Evolutionary conservation across 2,888 invertebrate species (phyloP), one percentile per base, ranked within the genome.

Genomic region (Liodrosophila aerea): DNA sequence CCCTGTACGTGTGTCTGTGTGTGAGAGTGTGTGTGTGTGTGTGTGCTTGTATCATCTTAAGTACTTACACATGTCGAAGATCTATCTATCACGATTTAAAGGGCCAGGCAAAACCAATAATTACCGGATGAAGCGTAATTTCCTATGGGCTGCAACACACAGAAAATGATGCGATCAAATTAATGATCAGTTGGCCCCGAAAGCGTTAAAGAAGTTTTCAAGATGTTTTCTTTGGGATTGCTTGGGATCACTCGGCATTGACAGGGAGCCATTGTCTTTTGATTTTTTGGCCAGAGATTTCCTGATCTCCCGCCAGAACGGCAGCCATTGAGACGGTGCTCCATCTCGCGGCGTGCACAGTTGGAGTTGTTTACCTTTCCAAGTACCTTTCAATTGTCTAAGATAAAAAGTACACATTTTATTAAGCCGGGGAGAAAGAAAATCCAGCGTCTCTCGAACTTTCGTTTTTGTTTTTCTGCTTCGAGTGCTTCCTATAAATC

Each of bases 401-500:
- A 5, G 8, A 30, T 7, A 57, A 41, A 45, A 33, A 56, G 56
- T 59, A 43, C 31, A 15, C 39, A 44, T 44, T 61, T 49, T 54
- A 39, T 75, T 57, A 67, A 64, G 52, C 36, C 56, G 59, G 3
- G 36, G 66, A 51, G 63, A 74, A 66, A 69, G 65, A 76, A 76
- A 74, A 58, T 54, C 50, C 50, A 56, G 45, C 50, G 44, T 36
- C 29, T 54, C 65, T 37, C 67, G 84, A 81, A 81, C 84, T 84
- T 81, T 81, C 85, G 84, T 84, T 81, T 78, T 83, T 22, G 22
- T 78, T 71, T 56, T 45, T 40, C 37, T 18, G 33, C 37, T 51
- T 84, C 67, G 57, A 81, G 76, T 75, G 73, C 72, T 76, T 75
- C 76, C 82, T 84, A 84, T 84, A 84, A 81, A 81, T 81, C 84